Evolutionary conservation across 2,113 vertebrate genomes (phyloP), one percentile per base, ranked within the genome.

Genomic region (Nicator chloris): DNA sequence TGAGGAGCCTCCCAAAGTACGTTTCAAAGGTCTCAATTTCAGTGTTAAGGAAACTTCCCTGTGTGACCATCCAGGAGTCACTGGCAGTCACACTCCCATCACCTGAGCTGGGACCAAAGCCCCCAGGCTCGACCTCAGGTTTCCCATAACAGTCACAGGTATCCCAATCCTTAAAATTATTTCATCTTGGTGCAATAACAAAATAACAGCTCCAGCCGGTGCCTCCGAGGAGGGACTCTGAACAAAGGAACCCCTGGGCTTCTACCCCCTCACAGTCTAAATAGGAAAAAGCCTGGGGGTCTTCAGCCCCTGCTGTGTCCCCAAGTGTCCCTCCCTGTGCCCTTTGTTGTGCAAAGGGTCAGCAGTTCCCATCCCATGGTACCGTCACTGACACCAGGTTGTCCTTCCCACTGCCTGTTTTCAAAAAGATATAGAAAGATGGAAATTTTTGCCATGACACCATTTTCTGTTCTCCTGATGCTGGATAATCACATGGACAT

Each of bases 211-310:
- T 47, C 2, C 3, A 60, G 61, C 20, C 18, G 20, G 39, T 45
- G n/a, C 45, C 60, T 60, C n/a, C 0, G 1, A 47, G 23, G 5
- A 26, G 14, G 14, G 30, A 24, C 42, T 28, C 4, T 0, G 0
- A 47, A 61, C 45, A 60, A 60, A 53, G 70, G 61, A 75, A 40
- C 14, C 9, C 24, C 28, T 10, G 20, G 39, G 45, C 3, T 89
- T 68, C 76, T 31, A 27, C 40, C 14, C n/a, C 70, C 17, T 40
- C 24, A 7, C 6, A 27, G 45, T 8, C 24, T 27, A 13, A 40
- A 33, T 27, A 73, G 68, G 59, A 64, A 44, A 49, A 57, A 6
- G 26, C 15, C 35, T 37, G 31, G 27, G 57, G 47, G 6, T 79
- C 64, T 47, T 47, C 65, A 87, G 49, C 9, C 40, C n/a, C 40